Evolutionary conservation across 2,113 vertebrate genomes (phyloP).

Genomic region (Mormyrus lacerda): DNA sequence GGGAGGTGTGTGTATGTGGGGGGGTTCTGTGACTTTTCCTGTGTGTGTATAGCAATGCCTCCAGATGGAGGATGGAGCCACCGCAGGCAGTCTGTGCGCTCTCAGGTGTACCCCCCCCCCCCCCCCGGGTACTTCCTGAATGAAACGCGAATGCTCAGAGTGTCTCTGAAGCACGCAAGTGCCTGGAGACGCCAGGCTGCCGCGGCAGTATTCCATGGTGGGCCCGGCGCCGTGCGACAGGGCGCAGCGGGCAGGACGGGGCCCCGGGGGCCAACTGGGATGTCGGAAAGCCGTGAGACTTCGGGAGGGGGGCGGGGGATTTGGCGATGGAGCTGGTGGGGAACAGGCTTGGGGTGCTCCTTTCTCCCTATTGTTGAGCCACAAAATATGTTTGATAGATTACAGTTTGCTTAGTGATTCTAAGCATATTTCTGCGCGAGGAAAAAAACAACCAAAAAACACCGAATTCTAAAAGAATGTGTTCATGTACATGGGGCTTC

Average conservation of each 20-base stretch:
- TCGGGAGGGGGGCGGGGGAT: background rate
- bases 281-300: background rate
- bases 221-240: background rate
- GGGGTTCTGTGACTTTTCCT: slow-evolving; percentile 1
- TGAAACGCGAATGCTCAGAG: slow-evolving; percentile 1
- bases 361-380: background rate
- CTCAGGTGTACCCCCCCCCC: slow-evolving; percentile 6
- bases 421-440: background rate
- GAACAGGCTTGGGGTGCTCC: background rate
- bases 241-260: background rate
- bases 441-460: background rate
- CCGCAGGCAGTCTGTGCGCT: background rate
- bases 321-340: background rate
- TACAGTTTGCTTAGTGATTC: background rate
- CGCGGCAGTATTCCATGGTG: background rate
- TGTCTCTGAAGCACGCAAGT: background rate
- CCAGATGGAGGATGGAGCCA: slow-evolving; percentile 11
- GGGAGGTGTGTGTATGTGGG: background rate
- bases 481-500: background rate
- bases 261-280: background rate
- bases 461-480: background rate
- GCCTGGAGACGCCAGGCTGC: background rate
- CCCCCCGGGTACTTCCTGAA: slow-evolving; percentile 11
- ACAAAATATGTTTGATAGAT: background rate
- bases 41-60: slow-evolving; percentile 8